phyloP scores from a whole-genome alignment of 2,888 invertebrate genomes.

The Leptogaster cylindrica region DNA sequence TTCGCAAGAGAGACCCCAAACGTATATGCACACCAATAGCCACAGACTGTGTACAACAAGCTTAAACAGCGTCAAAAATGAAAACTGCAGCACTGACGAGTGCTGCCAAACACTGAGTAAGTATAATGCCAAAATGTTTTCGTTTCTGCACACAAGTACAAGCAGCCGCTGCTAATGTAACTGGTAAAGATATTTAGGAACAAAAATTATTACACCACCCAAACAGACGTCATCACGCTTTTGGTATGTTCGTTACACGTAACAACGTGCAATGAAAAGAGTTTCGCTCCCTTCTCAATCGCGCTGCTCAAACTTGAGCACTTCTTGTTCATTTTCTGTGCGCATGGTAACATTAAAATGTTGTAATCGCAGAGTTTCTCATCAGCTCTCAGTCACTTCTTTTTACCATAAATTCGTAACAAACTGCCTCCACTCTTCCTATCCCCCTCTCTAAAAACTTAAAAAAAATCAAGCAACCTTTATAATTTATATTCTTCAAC shows the following conservation, averaged over 20 bases:
- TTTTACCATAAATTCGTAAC: background rate
- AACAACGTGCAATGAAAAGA: background rate
- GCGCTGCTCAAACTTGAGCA: no score
- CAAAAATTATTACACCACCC: conserved; percentile 11
- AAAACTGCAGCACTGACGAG: conserved; percentile 2
- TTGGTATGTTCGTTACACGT: background rate
- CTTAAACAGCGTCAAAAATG: conserved; percentile 9
- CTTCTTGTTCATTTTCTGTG: no score
- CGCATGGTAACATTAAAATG: conserved; percentile 24
- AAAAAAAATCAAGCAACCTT: no score
- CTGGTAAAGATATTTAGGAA: background rate
- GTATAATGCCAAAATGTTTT: background rate
- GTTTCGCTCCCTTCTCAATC: no score
- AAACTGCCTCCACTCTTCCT: background rate
- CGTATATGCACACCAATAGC: background rate
- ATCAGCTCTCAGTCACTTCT: background rate
- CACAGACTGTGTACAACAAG: background rate
- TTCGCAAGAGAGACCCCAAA: conserved; percentile 15
- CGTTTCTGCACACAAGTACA: background rate
- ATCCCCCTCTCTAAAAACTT: background rate
- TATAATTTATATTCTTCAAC: background rate
- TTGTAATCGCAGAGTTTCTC: background rate
- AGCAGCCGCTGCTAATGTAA: background rate
- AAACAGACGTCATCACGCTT: conserved; percentile 12
- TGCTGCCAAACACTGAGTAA: background rate